A percentile compares a stretch with the other conserved stretches of the same genome.
phyloP scores from a whole-genome alignment of 2,888 invertebrate species.

The Ormyrus nitidulus region DNA sequence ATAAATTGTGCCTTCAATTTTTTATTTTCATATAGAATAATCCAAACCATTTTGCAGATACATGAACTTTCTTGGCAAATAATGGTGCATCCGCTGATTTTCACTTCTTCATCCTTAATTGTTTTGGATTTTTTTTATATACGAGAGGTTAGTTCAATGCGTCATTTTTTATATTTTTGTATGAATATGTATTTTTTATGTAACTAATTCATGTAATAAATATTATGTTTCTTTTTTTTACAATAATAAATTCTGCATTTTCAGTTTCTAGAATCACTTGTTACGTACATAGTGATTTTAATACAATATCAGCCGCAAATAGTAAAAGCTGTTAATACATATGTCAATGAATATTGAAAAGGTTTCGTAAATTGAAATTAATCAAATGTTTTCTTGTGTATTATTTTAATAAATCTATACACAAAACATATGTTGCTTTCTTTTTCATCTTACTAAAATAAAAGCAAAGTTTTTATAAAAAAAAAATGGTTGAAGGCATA shows the following conservation, averaged over 20 bases:
- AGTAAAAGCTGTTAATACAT: constrained; percentile 17
- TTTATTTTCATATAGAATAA: not conserved
- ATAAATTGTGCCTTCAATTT: not conserved
- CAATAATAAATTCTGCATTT: constrained; percentile 1
- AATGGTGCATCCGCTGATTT: constrained; percentile 57
- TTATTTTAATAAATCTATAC: too few species aligned
- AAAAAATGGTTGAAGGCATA: too few species aligned
- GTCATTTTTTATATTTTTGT: not conserved
- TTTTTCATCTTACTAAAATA: too few species aligned
- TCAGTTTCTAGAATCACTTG: constrained; percentile 55
- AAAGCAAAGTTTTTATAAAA: too few species aligned
- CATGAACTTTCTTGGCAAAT: constrained; percentile 61
- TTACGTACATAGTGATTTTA: constrained; percentile 58
- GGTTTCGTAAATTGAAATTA: too few species aligned
- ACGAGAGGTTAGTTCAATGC: constrained; percentile 47
- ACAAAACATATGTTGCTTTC: too few species aligned
- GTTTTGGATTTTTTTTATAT: constrained; percentile 57
- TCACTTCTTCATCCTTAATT: constrained; percentile 58
- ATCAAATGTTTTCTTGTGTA: too few species aligned
- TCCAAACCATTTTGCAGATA: constrained; percentile 30
- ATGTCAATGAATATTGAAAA: not conserved
- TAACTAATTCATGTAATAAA: constrained; percentile 8
- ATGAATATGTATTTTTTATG: not conserved
- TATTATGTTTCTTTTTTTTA: not conserved
- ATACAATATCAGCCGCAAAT: constrained; percentile 55